Evolutionary conservation across 1,140 invertebrate genomes (phyloP).

Genomic region (Phymastichus coffea): DNA sequence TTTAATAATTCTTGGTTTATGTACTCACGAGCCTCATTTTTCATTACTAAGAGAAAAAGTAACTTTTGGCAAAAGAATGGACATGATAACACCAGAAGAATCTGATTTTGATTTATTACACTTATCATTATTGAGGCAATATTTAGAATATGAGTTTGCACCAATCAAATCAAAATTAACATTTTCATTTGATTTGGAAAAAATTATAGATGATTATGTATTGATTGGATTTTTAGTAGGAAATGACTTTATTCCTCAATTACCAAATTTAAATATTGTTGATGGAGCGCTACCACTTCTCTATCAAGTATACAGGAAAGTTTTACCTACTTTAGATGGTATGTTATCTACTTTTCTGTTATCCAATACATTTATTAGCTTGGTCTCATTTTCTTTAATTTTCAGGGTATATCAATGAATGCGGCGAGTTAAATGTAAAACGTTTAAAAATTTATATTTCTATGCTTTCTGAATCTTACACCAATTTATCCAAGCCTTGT

Average conservation of each 20-base stretch:
- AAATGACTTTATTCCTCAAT: slow-evolving; percentile 95
- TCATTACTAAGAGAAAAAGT: slow-evolving; percentile 89
- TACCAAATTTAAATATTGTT: slow-evolving; percentile 90
- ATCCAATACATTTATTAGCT: not conserved
- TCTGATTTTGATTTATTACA: slow-evolving; percentile 92
- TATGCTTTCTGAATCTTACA: too few relatives aligned
- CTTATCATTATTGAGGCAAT: slow-evolving; percentile 87
- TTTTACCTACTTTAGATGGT: slow-evolving; percentile 85
- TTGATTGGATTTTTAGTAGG: slow-evolving; percentile 94
- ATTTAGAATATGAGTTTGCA: slow-evolving; percentile 89
- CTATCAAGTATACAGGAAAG: slow-evolving; percentile 83
- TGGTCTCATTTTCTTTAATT: slow-evolving; percentile 6
- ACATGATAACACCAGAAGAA: slow-evolving; percentile 74
- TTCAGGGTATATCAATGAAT: slow-evolving; percentile 89
- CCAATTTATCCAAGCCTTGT: too few relatives aligned
- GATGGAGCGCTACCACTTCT: slow-evolving; percentile 84
- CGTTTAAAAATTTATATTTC: slow-evolving; percentile 86
- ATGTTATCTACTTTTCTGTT: slow-evolving; percentile 38
- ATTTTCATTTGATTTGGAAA: slow-evolving; percentile 76
- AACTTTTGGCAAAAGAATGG: slow-evolving; percentile 68
- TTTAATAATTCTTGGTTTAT: slow-evolving; percentile 90
- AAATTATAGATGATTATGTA: slow-evolving; percentile 76
- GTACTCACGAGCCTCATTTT: slow-evolving; percentile 91
- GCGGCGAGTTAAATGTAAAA: slow-evolving; percentile 77
- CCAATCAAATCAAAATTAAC: slow-evolving; percentile 66